A percentile compares a stretch with the other conserved stretches of the same genome.
phyloP scores from a whole-genome alignment of 1,140 invertebrate genomes.

The Reticulitermes speratus region DNA sequence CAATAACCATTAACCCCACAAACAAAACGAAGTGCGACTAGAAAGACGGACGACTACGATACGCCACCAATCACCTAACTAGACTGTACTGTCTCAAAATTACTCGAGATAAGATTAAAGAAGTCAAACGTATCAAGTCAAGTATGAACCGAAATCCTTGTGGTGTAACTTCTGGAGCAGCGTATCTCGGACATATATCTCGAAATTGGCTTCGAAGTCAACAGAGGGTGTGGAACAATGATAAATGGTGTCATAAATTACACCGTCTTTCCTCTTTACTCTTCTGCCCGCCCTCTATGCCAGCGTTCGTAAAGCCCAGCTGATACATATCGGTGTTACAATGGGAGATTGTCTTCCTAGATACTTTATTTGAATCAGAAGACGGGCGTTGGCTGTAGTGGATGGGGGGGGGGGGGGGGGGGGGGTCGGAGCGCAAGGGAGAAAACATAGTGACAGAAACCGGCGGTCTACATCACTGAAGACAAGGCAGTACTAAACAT shows the following conservation, averaged over 20 bases:
- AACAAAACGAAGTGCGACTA: neutral
- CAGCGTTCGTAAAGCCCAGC: neutral
- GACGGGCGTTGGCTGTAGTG: neutral
- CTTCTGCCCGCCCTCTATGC: neutral
- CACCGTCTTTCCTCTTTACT: constrained; percentile 40
- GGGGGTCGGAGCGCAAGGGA: neutral
- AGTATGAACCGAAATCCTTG: constrained; percentile 10
- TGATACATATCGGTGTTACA: constrained; percentile 33
- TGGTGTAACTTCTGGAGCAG: constrained; percentile 17
- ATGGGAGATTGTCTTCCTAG: constrained; percentile 21
- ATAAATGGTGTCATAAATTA: constrained; percentile 50
- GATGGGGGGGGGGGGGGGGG: neutral
- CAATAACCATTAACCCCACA: too few relatives aligned
- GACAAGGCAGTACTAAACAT: constrained; percentile 22
- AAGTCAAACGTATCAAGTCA: neutral
- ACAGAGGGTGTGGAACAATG: constrained; percentile 50
- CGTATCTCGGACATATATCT: constrained; percentile 39
- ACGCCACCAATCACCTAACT: neutral
- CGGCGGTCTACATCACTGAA: neutral
- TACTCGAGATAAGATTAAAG: constrained; percentile 25
- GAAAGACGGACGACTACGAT: neutral
- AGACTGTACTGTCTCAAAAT: neutral
- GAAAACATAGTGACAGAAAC: neutral
- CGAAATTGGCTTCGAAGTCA: constrained; percentile 49
- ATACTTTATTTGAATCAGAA: constrained; percentile 26